A percentile compares a stretch with the other conserved stretches of the same genome.
These are phyloP conservation scores for Neocrepidodera transversa DNA, from an alignment of 2,888 invertebrate genomes.

Conservation along the genomic window DNA sequence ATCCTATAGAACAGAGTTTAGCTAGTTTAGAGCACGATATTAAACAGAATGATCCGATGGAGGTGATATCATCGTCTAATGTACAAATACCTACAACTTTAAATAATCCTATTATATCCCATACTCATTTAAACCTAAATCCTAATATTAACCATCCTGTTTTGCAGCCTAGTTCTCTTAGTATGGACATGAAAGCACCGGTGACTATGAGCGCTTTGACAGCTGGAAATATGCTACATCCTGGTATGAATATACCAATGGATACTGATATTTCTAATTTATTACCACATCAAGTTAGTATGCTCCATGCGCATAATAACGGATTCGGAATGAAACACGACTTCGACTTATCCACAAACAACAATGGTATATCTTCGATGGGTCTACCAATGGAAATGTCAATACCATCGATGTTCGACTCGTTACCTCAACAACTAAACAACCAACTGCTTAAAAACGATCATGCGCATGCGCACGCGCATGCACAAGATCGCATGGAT, in stretches of 20 bases:
- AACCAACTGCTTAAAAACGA: constrained; percentile 61
- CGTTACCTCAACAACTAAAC: constrained; percentile 64
- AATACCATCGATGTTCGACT: constrained; percentile 72
- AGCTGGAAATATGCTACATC: constrained; percentile 46
- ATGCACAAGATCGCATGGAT: constrained; percentile 64
- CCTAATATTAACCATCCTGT: constrained; percentile 48
- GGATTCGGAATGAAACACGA: constrained; percentile 62
- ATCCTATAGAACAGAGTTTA: constrained; percentile 75
- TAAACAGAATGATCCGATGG: constrained; percentile 46
- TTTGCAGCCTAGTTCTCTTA: constrained; percentile 48
- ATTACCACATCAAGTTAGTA: constrained; percentile 46
- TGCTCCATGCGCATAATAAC: constrained; percentile 57
- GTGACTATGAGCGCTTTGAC: constrained; percentile 43
- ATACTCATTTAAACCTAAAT: constrained; percentile 44
- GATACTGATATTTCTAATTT: constrained; percentile 46
- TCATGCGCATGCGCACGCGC: constrained; percentile 61
- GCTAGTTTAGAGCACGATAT: constrained; percentile 73
- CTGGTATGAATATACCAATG: constrained; percentile 44
- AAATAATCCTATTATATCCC: constrained; percentile 46
- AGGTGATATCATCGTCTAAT: constrained; percentile 44
- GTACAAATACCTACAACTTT: constrained; percentile 47
- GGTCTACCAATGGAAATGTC: constrained; percentile 63
- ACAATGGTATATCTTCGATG: constrained; percentile 62
- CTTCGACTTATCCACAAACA: constrained; percentile 55
- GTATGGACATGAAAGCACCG: constrained; percentile 50